phyloP scores from a whole-genome alignment of 2,888 invertebrate genomes.

The Callosobruchus maculatus region DNA sequence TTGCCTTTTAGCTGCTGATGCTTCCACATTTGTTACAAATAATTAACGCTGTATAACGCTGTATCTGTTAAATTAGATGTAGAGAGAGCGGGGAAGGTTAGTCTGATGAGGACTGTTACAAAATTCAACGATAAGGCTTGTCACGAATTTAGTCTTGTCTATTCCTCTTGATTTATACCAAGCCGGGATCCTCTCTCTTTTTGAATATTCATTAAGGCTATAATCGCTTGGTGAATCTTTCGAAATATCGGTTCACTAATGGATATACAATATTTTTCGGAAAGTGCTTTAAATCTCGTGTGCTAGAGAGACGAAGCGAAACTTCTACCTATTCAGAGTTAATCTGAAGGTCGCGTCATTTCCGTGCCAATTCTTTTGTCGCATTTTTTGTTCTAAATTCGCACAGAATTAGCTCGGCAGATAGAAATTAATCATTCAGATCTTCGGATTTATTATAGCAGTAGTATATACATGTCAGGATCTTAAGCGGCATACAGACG shows the following conservation, averaged over 20 bases:
- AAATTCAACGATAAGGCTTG: not conserved
- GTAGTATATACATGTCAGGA: too few relatives aligned
- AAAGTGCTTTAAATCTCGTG: not conserved
- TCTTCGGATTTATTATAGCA: too few relatives aligned
- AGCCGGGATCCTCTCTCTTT: conserved; percentile 1
- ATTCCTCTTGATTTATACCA: conserved; percentile 22
- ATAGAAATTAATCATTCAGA: too few relatives aligned
- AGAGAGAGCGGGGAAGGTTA: not conserved
- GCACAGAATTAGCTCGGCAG: too few relatives aligned
- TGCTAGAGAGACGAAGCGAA: not conserved
- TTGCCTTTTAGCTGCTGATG: not conserved
- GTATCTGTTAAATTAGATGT: not conserved
- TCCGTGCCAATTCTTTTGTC: too few relatives aligned
- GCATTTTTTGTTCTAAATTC: too few relatives aligned
- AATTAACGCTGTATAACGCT: not conserved
- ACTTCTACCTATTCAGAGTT: not conserved
- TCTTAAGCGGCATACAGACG: too few relatives aligned
- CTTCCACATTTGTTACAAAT: not conserved
- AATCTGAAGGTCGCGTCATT: too few relatives aligned
- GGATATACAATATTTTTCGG: conserved; percentile 1
- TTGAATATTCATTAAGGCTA: conserved; percentile 1
- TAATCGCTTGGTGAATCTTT: not conserved
- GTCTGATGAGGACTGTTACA: not conserved
- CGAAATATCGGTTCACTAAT: not conserved
- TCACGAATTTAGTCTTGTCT: not conserved